These are phyloP conservation scores for Malurus melanocephalus DNA, from an alignment of 2,113 vertebrate species.

Conservation along the genomic window DNA sequence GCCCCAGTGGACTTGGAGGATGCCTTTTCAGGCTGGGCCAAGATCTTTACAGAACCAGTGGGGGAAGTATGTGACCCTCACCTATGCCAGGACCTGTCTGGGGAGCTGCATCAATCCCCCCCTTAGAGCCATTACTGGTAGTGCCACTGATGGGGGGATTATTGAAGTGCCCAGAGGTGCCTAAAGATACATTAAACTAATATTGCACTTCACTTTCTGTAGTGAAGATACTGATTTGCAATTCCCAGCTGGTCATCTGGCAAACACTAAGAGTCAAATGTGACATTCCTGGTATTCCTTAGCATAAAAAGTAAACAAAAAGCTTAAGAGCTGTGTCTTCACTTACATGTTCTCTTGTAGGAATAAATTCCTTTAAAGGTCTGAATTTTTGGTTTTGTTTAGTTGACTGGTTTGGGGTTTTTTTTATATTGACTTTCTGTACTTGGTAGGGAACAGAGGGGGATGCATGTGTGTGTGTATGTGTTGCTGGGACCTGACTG, in stretches of 20 bases:
- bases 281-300: background rate
- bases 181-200: background rate
- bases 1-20: no score
- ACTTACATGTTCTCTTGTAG: background rate
- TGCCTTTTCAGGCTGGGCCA: background rate
- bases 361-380: background rate
- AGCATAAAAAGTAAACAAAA: background rate
- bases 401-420: background rate
- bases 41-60: background rate
- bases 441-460: background rate
- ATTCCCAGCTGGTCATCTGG: background rate
- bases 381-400: background rate
- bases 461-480: no score
- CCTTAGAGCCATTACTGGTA: fast-evolving
- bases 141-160: background rate
- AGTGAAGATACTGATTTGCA: background rate
- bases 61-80: background rate
- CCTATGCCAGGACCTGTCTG: background rate
- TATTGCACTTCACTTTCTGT: background rate
- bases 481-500: background rate
- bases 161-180: background rate
- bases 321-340: background rate
- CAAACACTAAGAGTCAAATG: background rate
- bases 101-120: background rate
- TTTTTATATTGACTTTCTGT: background rate